A percentile compares a stretch with the other conserved stretches of the same genome.
These are phyloP conservation scores for Pissodes strobi DNA, from an alignment of 1,140 invertebrate species.

Conservation along the genomic window DNA sequence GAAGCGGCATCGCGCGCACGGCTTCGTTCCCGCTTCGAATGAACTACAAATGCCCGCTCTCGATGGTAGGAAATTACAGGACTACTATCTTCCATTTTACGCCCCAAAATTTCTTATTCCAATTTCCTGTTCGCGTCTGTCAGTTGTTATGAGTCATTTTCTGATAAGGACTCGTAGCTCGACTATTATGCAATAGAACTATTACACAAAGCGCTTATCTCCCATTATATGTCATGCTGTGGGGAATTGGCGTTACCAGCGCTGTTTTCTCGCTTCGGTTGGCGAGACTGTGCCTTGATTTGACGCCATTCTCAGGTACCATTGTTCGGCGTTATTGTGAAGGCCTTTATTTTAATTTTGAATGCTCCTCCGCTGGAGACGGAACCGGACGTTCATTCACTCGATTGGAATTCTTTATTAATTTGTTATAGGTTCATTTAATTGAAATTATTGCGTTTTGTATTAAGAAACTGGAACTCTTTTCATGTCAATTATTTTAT, in stretches of 20 bases:
- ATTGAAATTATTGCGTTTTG: too few relatives aligned
- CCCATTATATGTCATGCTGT: conserved; percentile 55
- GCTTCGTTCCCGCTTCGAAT: conserved; percentile 16
- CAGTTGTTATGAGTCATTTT: conserved; percentile 61
- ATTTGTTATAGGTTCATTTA: conserved; percentile 21
- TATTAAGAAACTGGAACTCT: too few relatives aligned
- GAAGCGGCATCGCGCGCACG: background rate
- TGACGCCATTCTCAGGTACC: conserved; percentile 44
- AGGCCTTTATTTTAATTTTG: conserved; percentile 20
- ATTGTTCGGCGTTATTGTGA: conserved; percentile 39
- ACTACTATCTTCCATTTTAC: conserved; percentile 61
- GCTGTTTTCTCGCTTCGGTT: conserved; percentile 48
- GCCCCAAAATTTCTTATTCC: conserved; percentile 61
- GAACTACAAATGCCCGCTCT: conserved; percentile 36
- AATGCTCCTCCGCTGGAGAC: conserved; percentile 7
- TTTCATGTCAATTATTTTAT: too few relatives aligned
- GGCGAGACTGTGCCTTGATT: conserved; percentile 41
- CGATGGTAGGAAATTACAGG: conserved; percentile 55
- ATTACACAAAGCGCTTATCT: conserved; percentile 57
- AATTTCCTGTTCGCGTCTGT: conserved; percentile 61
- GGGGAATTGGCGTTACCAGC: conserved; percentile 52
- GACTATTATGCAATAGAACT: conserved; percentile 57
- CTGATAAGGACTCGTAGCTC: conserved; percentile 57
- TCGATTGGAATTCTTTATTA: conserved; percentile 19
- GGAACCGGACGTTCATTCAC: conserved; percentile 25